These are phyloP conservation scores for Pinna nobilis DNA, from an alignment of 1,140 invertebrate genomes.

Conservation along the genomic window DNA sequence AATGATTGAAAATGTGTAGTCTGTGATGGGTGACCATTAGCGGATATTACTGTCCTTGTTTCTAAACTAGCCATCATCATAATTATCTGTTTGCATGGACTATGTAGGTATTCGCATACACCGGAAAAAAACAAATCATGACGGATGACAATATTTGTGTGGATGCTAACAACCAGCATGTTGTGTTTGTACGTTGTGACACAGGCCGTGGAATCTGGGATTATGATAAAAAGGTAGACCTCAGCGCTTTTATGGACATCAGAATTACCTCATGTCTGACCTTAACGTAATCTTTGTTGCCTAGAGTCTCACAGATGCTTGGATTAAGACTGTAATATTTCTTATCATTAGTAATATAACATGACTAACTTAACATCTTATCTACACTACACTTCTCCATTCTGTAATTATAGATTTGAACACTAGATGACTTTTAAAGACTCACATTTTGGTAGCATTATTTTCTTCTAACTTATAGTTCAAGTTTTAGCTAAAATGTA, in stretches of 20 bases:
- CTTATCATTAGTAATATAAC: neutral
- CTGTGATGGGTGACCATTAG: neutral
- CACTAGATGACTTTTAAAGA: too few relatives aligned
- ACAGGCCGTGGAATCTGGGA: conserved; percentile 56
- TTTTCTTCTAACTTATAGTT: too few relatives aligned
- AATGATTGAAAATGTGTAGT: neutral
- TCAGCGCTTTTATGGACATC: neutral
- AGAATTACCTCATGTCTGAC: neutral
- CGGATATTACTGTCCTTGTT: conserved; percentile 1
- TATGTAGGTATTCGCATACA: conserved; percentile 92
- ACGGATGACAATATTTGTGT: conserved; percentile 86
- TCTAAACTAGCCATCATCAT: conserved; percentile 1
- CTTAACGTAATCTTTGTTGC: too few relatives aligned
- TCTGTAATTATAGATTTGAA: neutral
- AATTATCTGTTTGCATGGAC: conserved; percentile 34
- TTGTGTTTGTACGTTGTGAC: conserved; percentile 53
- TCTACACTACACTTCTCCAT: neutral
- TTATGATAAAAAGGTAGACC: conserved; percentile 62
- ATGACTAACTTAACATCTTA: neutral
- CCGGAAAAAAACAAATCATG: conserved; percentile 96
- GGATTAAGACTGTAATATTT: neutral
- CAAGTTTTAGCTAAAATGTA: too few relatives aligned
- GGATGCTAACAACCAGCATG: conserved; percentile 29
- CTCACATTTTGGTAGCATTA: too few relatives aligned
- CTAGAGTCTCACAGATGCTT: neutral